phyloP scores from a whole-genome alignment of 2,888 invertebrate genomes.

The Lepidocyrtinus sp. region DNA sequence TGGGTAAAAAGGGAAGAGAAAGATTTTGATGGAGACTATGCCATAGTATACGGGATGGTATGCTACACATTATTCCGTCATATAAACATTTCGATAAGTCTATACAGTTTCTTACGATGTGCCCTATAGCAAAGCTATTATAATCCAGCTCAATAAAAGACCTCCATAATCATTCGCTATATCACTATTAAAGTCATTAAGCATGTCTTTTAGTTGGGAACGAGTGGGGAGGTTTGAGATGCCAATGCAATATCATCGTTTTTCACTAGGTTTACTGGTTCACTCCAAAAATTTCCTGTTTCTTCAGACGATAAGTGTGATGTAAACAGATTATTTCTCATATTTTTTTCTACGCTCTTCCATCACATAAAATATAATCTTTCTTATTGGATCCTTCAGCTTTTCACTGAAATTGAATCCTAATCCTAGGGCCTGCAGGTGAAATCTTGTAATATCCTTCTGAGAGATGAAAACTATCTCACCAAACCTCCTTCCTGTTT shows the following conservation, averaged over 20 bases:
- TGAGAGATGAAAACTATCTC: too few species aligned
- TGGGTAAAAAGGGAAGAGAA: not conserved
- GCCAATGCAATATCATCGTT: not conserved
- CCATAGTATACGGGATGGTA: not conserved
- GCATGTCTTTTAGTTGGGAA: not conserved
- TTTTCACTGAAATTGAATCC: conserved; percentile 4
- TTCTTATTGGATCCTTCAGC: conserved; percentile 38
- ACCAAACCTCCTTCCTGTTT: too few species aligned
- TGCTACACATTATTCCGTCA: not conserved
- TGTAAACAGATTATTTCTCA: conserved; percentile 56
- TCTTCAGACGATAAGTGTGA: conserved; percentile 23
- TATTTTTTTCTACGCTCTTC: conserved; percentile 34
- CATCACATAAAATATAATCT: conserved; percentile 41
- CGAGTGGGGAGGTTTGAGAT: not conserved
- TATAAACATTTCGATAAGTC: conserved; percentile 14
- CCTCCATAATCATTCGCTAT: conserved; percentile 12
- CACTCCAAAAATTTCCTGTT: conserved; percentile 11
- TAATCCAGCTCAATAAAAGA: conserved; percentile 5
- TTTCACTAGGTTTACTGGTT: not conserved
- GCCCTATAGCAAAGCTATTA: not conserved
- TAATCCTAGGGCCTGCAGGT: not conserved
- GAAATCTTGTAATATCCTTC: not conserved
- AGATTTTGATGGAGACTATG: conserved; percentile 6
- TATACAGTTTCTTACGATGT: not conserved
- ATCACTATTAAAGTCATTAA: conserved; percentile 15